phyloP scores from a whole-genome alignment of 2,113 vertebrate species.

The Gavia stellata region DNA sequence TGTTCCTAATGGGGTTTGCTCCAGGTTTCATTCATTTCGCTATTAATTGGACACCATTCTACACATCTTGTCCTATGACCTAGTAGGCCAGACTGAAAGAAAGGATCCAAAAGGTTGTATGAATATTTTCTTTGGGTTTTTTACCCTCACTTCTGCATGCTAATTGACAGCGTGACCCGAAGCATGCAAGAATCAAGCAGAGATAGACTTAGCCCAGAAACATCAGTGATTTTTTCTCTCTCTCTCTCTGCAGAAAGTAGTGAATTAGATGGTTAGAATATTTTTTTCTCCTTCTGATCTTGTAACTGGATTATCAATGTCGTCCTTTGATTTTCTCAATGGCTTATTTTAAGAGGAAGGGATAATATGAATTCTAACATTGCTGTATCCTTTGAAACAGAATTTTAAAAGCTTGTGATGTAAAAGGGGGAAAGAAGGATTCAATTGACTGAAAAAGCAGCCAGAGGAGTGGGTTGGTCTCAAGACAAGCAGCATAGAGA shows the following conservation, averaged over 20 bases:
- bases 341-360: background rate
- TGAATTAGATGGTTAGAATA: background rate
- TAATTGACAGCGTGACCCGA: background rate
- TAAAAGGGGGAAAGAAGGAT: background rate
- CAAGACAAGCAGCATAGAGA: background rate
- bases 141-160: background rate
- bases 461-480: background rate
- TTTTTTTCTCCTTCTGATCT: conserved; percentile 32
- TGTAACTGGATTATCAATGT: conserved; percentile 42
- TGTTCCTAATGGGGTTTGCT: background rate
- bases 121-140: background rate
- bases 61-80: background rate
- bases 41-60: background rate
- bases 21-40: background rate
- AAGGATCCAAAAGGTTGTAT: background rate
- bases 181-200: background rate
- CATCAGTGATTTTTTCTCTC: background rate
- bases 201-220: background rate
- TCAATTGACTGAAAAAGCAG: background rate
- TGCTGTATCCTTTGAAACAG: background rate
- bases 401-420: background rate
- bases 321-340: conserved; percentile 38
- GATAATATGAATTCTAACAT: background rate
- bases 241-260: background rate
- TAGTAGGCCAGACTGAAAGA: background rate